Evolutionary conservation across 2,888 invertebrate genomes (phyloP).

Genomic region (Eurytoma adleriae): DNA sequence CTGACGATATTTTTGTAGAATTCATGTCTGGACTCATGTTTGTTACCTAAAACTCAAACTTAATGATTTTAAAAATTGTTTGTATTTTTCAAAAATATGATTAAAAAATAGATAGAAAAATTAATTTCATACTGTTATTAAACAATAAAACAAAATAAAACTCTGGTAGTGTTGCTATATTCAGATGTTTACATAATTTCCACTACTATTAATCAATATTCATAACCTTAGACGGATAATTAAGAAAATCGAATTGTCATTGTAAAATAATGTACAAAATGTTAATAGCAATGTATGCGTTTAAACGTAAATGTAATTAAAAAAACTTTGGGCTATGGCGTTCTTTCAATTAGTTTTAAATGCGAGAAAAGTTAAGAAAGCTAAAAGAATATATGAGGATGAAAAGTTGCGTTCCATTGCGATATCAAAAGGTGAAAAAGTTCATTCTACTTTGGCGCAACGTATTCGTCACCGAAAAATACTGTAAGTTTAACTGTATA

Average conservation of each 20-base stretch:
- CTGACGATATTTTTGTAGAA: not conserved
- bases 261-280: not conserved
- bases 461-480: slow-evolving; percentile 75
- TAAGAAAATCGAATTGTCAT: not conserved
- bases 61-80: not conserved
- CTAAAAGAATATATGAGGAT: slow-evolving; percentile 77
- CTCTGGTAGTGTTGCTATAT: not conserved
- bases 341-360: slow-evolving; percentile 79
- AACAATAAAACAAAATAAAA: not conserved
- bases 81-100: not conserved
- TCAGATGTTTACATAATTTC: not conserved
- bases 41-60: too few species aligned
- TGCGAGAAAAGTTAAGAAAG: slow-evolving; percentile 78
- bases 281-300: not conserved
- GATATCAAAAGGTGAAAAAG: slow-evolving; percentile 74
- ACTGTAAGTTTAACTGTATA: slow-evolving; percentile 60
- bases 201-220: not conserved
- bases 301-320: not conserved
- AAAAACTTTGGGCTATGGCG: slow-evolving; percentile 75
- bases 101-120: not conserved
- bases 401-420: slow-evolving; percentile 80
- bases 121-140: not conserved
- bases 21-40: not conserved
- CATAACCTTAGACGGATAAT: not conserved
- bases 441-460: slow-evolving; percentile 76